Evolutionary conservation across 2,113 vertebrate species (phyloP).

Genomic region (Propithecus coquereli): DNA sequence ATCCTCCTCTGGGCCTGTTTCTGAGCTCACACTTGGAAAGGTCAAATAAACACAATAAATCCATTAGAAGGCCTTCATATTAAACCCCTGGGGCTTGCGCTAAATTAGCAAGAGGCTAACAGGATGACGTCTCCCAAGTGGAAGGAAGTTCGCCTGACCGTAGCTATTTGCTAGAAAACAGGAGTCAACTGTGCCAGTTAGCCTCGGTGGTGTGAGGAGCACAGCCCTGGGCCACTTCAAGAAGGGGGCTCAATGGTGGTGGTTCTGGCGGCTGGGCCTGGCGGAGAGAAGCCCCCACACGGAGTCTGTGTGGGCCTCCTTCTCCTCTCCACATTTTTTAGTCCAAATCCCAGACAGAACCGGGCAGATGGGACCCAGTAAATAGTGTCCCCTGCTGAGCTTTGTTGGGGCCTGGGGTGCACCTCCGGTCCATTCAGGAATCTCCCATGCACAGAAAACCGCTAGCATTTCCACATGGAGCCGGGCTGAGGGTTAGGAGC

Average conservation of each 20-base stretch:
- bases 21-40: slow-evolving; percentile 66
- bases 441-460: neutral
- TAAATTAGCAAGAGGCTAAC: neutral
- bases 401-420: neutral
- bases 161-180: neutral
- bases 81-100: neutral
- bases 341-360: neutral
- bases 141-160: neutral
- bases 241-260: rapidly evolving
- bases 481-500: neutral
- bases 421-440: neutral
- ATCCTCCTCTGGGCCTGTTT: slow-evolving; percentile 47
- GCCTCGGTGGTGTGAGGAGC: neutral
- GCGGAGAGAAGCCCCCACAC: neutral
- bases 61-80: neutral
- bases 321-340: neutral
- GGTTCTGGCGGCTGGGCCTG: too few relatives aligned
- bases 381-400: neutral
- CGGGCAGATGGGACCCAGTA: neutral
- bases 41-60: slow-evolving; percentile 53
- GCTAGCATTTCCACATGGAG: rapidly evolving
- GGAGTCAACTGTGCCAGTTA: neutral
- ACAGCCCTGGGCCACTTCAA: neutral
- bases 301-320: neutral
- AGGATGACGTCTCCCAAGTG: neutral